Evolutionary conservation across 2,888 invertebrate genomes (phyloP).

Genomic region (Trissolcus brochymenae): DNA sequence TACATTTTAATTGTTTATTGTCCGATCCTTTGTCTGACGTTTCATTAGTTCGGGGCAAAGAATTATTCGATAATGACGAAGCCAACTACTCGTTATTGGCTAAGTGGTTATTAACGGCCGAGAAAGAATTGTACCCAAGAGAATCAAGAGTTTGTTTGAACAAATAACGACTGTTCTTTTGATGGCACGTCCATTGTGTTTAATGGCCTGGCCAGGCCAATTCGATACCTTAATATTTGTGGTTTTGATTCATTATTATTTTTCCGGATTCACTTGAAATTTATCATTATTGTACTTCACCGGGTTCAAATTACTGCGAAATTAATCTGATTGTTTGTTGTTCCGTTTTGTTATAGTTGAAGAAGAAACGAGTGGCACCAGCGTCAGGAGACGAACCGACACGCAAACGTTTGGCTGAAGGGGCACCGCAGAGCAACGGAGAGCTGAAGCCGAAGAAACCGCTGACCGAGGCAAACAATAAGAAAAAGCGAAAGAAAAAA

Average conservation of each 20-base stretch:
- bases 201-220: conserved; percentile 21
- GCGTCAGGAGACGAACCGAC: conserved; percentile 65
- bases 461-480: conserved; percentile 77
- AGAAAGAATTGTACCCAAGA: conserved; percentile 7
- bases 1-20: too few relatives aligned
- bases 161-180: conserved; percentile 43
- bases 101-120: conserved; percentile 43
- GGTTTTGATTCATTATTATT: conserved; percentile 19
- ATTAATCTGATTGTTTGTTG: conserved; percentile 7
- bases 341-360: conserved; percentile 51
- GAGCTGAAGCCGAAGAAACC: conserved; percentile 60
- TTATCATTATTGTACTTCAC: conserved; percentile 26
- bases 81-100: conserved; percentile 22
- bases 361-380: conserved; percentile 66
- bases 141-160: conserved; percentile 28
- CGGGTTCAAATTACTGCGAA: conserved; percentile 4
- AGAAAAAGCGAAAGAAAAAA: conserved; percentile 81
- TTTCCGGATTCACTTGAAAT: conserved; percentile 21
- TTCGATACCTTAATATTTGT: conserved; percentile 26
- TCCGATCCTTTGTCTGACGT: neutral
- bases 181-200: conserved; percentile 29
- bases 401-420: conserved; percentile 67
- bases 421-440: conserved; percentile 22
- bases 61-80: conserved; percentile 18
- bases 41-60: neutral